Conservation (phyloP, 2,113 vertebrate genomes). For the Pelmatolapia mariae region DNA sequence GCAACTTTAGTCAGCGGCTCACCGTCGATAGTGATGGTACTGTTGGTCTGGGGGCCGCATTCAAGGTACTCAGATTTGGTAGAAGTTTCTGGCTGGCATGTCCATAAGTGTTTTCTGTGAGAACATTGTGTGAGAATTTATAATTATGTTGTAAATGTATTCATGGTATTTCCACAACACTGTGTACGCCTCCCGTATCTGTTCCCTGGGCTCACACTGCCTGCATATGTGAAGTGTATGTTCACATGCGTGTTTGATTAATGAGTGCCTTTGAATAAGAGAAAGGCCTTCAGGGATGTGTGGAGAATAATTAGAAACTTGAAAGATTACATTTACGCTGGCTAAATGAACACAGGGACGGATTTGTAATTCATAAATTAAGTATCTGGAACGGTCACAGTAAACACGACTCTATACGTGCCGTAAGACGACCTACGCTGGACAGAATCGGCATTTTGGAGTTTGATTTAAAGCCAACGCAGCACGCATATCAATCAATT, state of each 20-base stretch:
- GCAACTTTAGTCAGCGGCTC: too few relatives aligned
- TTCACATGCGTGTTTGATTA: neutral
- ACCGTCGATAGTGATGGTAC: too few relatives aligned
- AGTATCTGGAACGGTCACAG: neutral
- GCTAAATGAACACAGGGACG: neutral
- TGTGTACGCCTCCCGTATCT: neutral
- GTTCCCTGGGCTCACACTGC: neutral
- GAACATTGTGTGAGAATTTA: neutral
- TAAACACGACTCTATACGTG: neutral
- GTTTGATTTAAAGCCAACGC: neutral
- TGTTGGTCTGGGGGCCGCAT: too few relatives aligned
- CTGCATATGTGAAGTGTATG: neutral
- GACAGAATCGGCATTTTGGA: too few relatives aligned
- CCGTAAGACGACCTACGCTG: neutral
- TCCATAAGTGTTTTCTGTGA: neutral
- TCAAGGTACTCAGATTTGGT: too few relatives aligned
- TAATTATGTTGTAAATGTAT: neutral
- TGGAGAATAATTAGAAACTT: neutral
- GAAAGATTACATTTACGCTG: neutral
- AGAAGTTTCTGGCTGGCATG: too few relatives aligned
- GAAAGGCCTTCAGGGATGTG: neutral
- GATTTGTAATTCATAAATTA: neutral
- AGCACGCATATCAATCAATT: neutral
- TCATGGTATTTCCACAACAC: neutral
- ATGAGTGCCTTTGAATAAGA: neutral